Percentiles rank a stretch among this genome's conserved stretches.
Conservation (phyloP, 1,140 invertebrate species). For the Venustaconcha ellipsiformis region DNA sequence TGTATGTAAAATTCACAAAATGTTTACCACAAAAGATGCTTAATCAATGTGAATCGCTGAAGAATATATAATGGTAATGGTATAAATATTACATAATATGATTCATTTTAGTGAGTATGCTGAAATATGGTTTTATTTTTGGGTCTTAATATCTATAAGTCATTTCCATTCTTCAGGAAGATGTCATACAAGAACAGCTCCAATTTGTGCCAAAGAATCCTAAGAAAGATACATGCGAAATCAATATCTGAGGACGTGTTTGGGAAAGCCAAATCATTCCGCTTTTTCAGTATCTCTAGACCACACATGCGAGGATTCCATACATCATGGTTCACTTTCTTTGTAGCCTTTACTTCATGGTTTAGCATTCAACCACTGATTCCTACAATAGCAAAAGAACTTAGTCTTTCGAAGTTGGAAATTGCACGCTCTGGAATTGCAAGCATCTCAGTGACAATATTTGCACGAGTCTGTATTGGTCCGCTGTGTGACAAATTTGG, state of each 20-base stretch:
- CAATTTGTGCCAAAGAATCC: neutral
- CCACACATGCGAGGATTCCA: neutral
- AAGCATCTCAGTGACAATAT: slow-evolving; percentile 3
- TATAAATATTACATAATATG: too few species aligned
- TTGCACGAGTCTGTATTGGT: neutral
- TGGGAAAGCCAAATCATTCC: slow-evolving; percentile 14
- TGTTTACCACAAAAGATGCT: too few species aligned
- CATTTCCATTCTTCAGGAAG: too few species aligned
- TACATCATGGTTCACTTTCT: neutral
- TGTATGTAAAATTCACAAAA: too few species aligned
- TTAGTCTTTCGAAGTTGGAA: neutral
- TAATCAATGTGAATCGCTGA: too few species aligned
- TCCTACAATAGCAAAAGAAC: slow-evolving; percentile 10
- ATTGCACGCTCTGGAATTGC: neutral
- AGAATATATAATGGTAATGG: too few species aligned
- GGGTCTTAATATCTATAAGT: too few species aligned
- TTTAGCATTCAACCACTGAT: slow-evolving; percentile 10
- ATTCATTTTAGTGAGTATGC: too few species aligned
- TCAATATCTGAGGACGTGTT: neutral
- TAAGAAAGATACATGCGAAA: slow-evolving; percentile 1
- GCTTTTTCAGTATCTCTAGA: slow-evolving; percentile 12
- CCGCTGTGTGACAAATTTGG: slow-evolving; percentile 15
- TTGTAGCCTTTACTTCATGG: too few species aligned
- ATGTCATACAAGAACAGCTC: too few species aligned
- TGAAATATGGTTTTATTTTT: too few species aligned